These are phyloP conservation scores for Poeciliopsis turrubarensis DNA, from an alignment of 2,113 vertebrate genomes.

Conservation along the genomic window DNA sequence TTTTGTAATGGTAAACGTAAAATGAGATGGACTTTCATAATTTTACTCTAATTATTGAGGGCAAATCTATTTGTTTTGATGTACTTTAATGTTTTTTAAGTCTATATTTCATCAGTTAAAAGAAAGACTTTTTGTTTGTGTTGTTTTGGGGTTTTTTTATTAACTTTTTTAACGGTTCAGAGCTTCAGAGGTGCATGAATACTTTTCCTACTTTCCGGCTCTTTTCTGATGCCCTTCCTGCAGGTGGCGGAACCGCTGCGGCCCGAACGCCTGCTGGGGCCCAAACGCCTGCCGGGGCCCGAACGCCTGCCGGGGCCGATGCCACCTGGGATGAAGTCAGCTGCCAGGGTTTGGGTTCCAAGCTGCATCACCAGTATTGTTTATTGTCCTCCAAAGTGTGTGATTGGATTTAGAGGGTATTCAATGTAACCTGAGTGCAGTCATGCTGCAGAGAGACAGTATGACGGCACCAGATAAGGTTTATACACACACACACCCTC, in stretches of 20 bases:
- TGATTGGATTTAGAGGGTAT: background rate
- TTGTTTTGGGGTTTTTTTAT: background rate
- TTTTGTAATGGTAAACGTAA: too few relatives aligned
- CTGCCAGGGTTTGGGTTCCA: slow-evolving; percentile 37
- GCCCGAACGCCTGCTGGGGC: slow-evolving; percentile 14
- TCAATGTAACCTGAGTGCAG: slow-evolving; percentile 51
- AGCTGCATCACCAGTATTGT: slow-evolving; percentile 21
- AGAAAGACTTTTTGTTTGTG: too few relatives aligned
- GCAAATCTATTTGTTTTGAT: too few relatives aligned
- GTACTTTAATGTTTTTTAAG: too few relatives aligned
- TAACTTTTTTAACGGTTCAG: too few relatives aligned
- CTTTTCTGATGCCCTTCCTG: background rate
- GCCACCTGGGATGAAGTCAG: slow-evolving; percentile 49
- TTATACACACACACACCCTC: slow-evolving; percentile 9
- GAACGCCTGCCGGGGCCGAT: slow-evolving; percentile 19
- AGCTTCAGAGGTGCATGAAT: background rate
- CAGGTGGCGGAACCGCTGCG: background rate
- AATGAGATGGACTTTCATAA: too few relatives aligned
- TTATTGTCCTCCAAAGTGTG: slow-evolving; percentile 26
- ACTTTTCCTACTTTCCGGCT: background rate
- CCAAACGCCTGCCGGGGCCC: slow-evolving; percentile 6
- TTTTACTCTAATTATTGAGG: too few relatives aligned
- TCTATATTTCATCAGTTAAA: background rate
- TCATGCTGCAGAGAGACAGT: slow-evolving; percentile 49
- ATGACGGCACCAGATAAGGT: slow-evolving; percentile 63